Evolutionary conservation across 2,888 invertebrate genomes (phyloP).

Genomic region (Chydorus sphaericus): DNA sequence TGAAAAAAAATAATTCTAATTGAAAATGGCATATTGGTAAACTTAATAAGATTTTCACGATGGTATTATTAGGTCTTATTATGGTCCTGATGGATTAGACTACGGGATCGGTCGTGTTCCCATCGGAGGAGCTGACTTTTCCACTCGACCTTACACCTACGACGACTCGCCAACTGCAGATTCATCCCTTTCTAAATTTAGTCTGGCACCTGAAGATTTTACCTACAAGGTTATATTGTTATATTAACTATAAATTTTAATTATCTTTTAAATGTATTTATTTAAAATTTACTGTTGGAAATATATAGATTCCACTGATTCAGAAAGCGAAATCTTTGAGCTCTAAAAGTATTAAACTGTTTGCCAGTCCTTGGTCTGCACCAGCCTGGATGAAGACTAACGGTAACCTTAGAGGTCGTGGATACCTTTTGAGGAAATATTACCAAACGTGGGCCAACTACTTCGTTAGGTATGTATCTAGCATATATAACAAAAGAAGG

Average conservation of each 20-base stretch:
- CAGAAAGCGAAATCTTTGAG: constrained; percentile 18
- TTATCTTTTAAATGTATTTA: constrained; percentile 61
- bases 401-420: constrained; percentile 32
- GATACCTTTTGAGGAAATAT: constrained; percentile 34
- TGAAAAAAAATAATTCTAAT: too few relatives aligned
- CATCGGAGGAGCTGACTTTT: constrained; percentile 77
- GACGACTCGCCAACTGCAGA: constrained; percentile 42
- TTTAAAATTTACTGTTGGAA: constrained; percentile 40
- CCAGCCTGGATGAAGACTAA: constrained; percentile 43
- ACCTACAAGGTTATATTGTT: constrained; percentile 46
- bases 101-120: constrained; percentile 68
- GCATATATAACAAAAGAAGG: constrained; percentile 73
- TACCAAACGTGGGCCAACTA: constrained; percentile 72
- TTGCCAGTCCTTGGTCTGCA: constrained; percentile 39
- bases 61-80: constrained; percentile 42
- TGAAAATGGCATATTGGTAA: too few relatives aligned
- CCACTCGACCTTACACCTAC: constrained; percentile 63
- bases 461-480: constrained; percentile 60
- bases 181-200: constrained; percentile 43
- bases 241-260: constrained; percentile 27
- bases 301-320: constrained; percentile 15
- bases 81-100: constrained; percentile 48
- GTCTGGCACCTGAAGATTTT: constrained; percentile 49
- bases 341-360: constrained; percentile 26
- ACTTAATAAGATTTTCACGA: too few relatives aligned